Evolutionary conservation across 2,113 vertebrate species (phyloP).

Genomic region (Recurvirostra avosetta): DNA sequence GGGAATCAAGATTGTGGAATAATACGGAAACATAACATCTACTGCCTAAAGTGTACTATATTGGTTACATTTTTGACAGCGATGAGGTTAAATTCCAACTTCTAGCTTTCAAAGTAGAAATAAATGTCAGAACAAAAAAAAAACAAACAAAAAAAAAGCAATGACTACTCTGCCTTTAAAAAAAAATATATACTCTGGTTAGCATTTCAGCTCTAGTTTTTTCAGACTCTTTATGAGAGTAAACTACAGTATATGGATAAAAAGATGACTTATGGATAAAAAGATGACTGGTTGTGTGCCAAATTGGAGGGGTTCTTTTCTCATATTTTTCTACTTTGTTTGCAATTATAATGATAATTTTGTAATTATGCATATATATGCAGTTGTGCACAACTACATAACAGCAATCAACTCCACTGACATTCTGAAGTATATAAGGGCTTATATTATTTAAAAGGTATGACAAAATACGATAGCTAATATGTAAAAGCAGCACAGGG

Average conservation of each 20-base stretch:
- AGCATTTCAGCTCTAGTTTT: background rate
- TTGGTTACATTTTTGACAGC: background rate
- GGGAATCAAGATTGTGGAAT: background rate
- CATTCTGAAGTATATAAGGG: background rate
- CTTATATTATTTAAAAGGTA: background rate
- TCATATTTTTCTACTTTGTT: background rate
- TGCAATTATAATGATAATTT: background rate
- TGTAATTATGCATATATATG: background rate
- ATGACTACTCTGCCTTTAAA: background rate
- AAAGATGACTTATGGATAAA: background rate
- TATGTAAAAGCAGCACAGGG: background rate
- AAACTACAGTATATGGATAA: background rate
- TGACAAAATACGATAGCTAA: background rate
- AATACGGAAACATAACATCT: background rate
- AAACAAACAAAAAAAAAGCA: background rate
- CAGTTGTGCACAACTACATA: background rate
- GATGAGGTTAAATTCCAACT: constrained; percentile 6
- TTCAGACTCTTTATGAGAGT: background rate
- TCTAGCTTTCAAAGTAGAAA: background rate
- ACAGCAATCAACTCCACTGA: background rate
- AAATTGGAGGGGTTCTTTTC: background rate
- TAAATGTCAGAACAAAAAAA: background rate
- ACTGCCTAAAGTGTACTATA: background rate
- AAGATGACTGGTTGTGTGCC: background rate
- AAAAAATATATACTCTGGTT: background rate